These are phyloP conservation scores for Dasypogon diadema DNA, from an alignment of 2,888 invertebrate genomes.

Conservation along the genomic window DNA sequence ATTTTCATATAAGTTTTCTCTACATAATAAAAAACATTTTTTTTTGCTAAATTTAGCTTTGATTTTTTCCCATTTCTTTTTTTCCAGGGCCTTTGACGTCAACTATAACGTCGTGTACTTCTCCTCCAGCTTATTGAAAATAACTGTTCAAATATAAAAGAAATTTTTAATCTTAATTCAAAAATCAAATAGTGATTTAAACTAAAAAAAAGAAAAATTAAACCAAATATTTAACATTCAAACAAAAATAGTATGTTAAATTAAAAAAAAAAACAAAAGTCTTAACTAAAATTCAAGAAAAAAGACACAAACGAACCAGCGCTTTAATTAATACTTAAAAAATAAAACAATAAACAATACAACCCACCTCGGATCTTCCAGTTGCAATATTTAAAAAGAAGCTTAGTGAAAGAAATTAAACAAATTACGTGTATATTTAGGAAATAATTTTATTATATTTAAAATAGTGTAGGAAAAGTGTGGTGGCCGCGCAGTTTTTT, in stretches of 20 bases:
- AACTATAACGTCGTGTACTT: not conserved
- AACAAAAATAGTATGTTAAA: not conserved
- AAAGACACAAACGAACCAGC: constrained; percentile 19
- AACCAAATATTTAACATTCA: not conserved
- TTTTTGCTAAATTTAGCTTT: not conserved
- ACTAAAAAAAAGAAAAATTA: not conserved
- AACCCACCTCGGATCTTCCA: constrained; percentile 40
- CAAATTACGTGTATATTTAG: not conserved
- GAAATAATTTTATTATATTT: not conserved
- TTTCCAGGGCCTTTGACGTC: constrained; percentile 35
- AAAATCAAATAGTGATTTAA: not conserved
- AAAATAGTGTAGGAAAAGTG: too few species aligned
- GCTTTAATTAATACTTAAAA: constrained; percentile 36
- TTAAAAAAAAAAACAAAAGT: constrained; percentile 5
- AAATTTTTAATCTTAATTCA: too few species aligned
- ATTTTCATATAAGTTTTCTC: too few species aligned
- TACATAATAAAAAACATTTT: too few species aligned
- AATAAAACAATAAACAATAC: constrained; percentile 5
- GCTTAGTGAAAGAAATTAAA: not conserved
- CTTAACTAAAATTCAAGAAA: constrained; percentile 9
- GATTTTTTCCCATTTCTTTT: not conserved
- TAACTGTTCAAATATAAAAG: not conserved
- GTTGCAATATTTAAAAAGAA: constrained; percentile 15
- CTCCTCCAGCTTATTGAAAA: constrained; percentile 17
- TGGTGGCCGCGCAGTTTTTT: too few species aligned